Conservation (phyloP, 2,113 vertebrate species). For the Labeo catla region DNA sequence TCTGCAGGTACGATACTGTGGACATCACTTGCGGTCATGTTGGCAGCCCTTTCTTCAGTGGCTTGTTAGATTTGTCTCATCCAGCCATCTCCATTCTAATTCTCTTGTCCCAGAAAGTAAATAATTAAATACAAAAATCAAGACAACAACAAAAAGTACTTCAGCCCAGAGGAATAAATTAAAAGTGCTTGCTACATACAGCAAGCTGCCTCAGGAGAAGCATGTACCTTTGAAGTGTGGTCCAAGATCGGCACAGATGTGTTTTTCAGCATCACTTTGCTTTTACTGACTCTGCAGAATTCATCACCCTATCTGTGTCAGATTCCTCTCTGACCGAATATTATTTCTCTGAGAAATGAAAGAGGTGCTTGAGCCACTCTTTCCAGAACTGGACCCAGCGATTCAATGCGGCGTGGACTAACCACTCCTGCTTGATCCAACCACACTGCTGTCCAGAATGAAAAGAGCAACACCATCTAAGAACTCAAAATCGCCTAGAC, state of each 20-base stretch:
- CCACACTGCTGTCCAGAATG: neutral
- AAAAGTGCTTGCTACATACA: slow-evolving; percentile 27
- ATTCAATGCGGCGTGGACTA: neutral
- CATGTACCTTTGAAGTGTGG: slow-evolving; percentile 54
- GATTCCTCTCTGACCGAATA: slow-evolving; percentile 17
- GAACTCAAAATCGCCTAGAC: neutral
- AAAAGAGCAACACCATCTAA: neutral
- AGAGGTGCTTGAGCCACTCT: slow-evolving; percentile 36
- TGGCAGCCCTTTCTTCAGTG: neutral
- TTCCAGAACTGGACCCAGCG: slow-evolving; percentile 23
- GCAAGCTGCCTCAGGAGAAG: slow-evolving; percentile 12
- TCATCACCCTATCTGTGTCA: slow-evolving; percentile 36
- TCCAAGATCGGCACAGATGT: slow-evolving; percentile 61
- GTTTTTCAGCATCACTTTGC: slow-evolving; percentile 58
- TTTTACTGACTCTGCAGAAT: slow-evolving; percentile 67
- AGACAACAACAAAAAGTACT: slow-evolving; percentile 51
- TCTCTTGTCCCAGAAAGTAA: slow-evolving; percentile 23
- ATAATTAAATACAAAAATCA: slow-evolving; percentile 15
- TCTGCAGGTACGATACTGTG: neutral
- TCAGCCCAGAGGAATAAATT: slow-evolving; percentile 27
- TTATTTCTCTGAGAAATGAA: slow-evolving; percentile 44
- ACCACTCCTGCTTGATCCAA: slow-evolving; percentile 1
- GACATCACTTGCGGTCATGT: neutral
- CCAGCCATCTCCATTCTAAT: neutral
- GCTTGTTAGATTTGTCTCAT: slow-evolving; percentile 22